Conservation (phyloP, 2,888 invertebrate genomes). For the Philopedon plagiatum region DNA sequence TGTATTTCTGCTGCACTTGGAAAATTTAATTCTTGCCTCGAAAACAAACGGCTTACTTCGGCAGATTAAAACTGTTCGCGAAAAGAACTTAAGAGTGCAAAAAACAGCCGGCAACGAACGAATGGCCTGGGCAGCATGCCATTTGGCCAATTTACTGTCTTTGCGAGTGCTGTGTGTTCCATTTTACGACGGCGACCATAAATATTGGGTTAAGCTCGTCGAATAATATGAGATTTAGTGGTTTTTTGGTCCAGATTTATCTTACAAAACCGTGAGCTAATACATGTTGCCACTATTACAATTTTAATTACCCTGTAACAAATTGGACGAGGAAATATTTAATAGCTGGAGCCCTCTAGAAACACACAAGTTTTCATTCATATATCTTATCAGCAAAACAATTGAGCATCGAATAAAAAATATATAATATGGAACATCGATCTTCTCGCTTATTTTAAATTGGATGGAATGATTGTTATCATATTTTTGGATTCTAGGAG, state of each 20-base stretch:
- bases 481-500: too few species aligned
- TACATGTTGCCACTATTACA: constrained; percentile 23
- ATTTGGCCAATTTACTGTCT: constrained; percentile 46
- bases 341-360: too few species aligned
- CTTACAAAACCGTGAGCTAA: constrained; percentile 14
- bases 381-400: too few species aligned
- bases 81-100: constrained; percentile 23
- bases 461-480: too few species aligned
- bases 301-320: too few species aligned
- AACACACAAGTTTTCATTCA: too few species aligned
- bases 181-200: constrained; percentile 42
- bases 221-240: constrained; percentile 35
- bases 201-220: constrained; percentile 48
- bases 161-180: constrained; percentile 40
- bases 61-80: constrained; percentile 48
- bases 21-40: constrained; percentile 39
- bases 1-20: constrained; percentile 29
- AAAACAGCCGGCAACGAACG: constrained; percentile 26
- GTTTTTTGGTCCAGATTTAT: constrained; percentile 25
- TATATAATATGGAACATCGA: too few species aligned
- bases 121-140: constrained; percentile 43
- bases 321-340: too few species aligned
- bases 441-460: too few species aligned
- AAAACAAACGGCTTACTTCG: constrained; percentile 48
- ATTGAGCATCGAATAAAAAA: too few species aligned